Evolutionary conservation across 2,113 vertebrate species (phyloP), one percentile per base, ranked within the genome.

Genomic region (Pteropus alecto): DNA sequence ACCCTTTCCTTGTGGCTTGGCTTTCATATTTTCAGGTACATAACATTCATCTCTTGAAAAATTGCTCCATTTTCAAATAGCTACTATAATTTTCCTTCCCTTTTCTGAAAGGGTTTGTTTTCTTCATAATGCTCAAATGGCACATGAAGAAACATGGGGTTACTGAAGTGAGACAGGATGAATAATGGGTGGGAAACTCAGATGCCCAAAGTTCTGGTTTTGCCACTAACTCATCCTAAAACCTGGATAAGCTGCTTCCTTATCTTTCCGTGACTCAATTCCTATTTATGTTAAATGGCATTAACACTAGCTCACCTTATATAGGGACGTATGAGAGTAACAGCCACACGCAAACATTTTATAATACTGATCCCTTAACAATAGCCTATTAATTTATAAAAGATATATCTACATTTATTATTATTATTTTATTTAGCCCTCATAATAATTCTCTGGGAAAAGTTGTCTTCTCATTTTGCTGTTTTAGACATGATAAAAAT

Each of bases 11-110:
- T 79, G 61, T 94, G 3, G 0, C 90, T 97, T 97, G 58, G 30
- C 51, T 90, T 95, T 93, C 78, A 30, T 4, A 93, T 97, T 86
- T 97, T 43, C 60, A 95, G 78, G 61, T 92, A 12, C 3, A n/a
- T 76, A 74, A 28, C 12, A 56, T 87, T 92, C 91, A 85, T 90
- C 60, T 87, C 87, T 73, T 88, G 79, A 90, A 79, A 93, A 77
- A 63, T 56, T 43, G n/a, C n/a, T 71, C 18, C 65, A 3, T 81
- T 95, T 95, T 93, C 35, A 90, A 85, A 81, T n/a, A 71, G 73
- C 58, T 6, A 9, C 41, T 65, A 0, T 70, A 33, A 84, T 79
- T 83, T 78, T 54, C 61, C 54, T 84, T 56, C 24, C n/a, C 41
- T 87, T 28, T 70, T 5, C 3, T 11, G 15, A 33, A 58, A 46